Evolutionary conservation across 2,888 invertebrate genomes (phyloP).

Genomic region (Caenorhabditis macrosperma): DNA sequence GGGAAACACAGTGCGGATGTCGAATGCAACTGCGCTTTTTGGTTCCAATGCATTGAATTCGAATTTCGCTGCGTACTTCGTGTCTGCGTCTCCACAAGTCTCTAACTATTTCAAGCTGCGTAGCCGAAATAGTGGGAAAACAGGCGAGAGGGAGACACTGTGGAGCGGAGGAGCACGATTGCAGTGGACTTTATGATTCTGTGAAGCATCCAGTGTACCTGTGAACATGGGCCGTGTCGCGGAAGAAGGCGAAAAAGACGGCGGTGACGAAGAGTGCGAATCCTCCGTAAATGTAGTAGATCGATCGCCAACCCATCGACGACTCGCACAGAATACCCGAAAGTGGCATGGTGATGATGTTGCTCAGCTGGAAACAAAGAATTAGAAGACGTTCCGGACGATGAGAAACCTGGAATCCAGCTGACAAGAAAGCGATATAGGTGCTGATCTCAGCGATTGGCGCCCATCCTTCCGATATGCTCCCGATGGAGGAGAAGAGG

Average conservation of each 20-base stretch:
- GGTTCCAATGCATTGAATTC: too few relatives aligned
- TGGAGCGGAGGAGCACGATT: too few relatives aligned
- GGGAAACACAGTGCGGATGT: too few relatives aligned
- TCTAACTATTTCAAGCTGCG: too few relatives aligned
- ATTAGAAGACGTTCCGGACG: too few relatives aligned
- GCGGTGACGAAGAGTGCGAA: conserved; percentile 18
- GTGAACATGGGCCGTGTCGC: conserved; percentile 48
- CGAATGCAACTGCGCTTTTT: too few relatives aligned
- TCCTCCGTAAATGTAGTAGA: conserved; percentile 57
- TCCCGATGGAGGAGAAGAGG: conserved; percentile 60
- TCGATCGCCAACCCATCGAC: conserved; percentile 53
- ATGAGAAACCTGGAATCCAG: conserved; percentile 54
- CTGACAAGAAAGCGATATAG: conserved; percentile 63
- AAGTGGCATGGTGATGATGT: conserved; percentile 59
- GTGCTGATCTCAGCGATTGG: conserved; percentile 54
- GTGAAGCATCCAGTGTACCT: conserved; percentile 15
- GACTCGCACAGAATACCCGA: conserved; percentile 61
- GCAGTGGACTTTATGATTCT: too few relatives aligned
- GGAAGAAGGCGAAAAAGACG: conserved; percentile 45
- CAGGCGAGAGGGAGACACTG: too few relatives aligned
- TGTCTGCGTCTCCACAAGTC: too few relatives aligned
- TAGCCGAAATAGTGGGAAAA: too few relatives aligned
- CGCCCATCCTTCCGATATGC: conserved; percentile 62
- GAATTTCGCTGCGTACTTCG: too few relatives aligned
- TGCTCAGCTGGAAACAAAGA: conserved; percentile 28